Evolutionary conservation across 2,888 invertebrate species (phyloP).

Genomic region (Deroplatys truncata): DNA sequence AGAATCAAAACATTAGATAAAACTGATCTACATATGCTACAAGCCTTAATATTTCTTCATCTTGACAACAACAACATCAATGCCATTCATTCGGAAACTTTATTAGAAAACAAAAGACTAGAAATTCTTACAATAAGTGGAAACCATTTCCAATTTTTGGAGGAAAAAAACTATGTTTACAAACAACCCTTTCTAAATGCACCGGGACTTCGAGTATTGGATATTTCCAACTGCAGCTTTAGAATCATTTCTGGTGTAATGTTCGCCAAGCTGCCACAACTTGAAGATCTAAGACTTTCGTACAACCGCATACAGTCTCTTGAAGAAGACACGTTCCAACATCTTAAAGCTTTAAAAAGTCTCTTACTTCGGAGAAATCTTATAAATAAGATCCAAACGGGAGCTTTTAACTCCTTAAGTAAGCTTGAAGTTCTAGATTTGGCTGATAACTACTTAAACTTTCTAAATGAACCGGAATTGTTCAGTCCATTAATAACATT

Average conservation of each 20-base stretch:
- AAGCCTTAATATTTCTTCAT: constrained; percentile 17
- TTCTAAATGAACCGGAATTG: background rate
- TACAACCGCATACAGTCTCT: constrained; percentile 1
- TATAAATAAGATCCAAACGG: background rate
- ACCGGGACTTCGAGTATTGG: background rate
- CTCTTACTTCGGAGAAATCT: background rate
- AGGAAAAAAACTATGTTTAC: background rate
- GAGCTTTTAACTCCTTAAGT: constrained; percentile 1
- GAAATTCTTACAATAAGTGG: constrained; percentile 19
- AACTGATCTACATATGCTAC: background rate
- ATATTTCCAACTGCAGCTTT: constrained; percentile 6
- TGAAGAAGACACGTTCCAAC: background rate
- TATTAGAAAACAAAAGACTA: constrained; percentile 1
- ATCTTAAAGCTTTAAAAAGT: background rate
- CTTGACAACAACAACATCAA: constrained; percentile 16
- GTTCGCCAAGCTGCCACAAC: background rate
- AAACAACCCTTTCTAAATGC: background rate
- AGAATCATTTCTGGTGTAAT: background rate
- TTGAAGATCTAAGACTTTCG: constrained; percentile 4
- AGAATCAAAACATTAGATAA: constrained; percentile 2
- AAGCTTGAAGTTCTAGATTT: constrained; percentile 19
- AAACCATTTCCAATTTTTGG: background rate
- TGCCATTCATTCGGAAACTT: constrained; percentile 8
- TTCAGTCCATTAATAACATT: constrained; percentile 1
- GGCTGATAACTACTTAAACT: constrained; percentile 6